Base-by-base conservation (phyloP, 2,797 vertebrate species). In the Dromococcyx pavoninus region DNA sequence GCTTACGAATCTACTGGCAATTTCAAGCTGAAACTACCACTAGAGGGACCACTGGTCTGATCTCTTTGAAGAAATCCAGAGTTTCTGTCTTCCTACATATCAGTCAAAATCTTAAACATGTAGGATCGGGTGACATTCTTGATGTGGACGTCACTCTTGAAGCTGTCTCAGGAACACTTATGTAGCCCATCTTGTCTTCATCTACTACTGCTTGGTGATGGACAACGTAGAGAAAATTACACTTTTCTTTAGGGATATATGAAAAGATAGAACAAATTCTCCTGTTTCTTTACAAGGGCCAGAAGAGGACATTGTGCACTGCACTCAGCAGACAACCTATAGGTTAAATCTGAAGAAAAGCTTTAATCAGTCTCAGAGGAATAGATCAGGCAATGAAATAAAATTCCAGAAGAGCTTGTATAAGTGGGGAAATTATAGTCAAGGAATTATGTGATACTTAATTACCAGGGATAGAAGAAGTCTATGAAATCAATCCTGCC, bases 101-200 rank as follows among this genome's bases (percentile, higher is more conserved):
- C 33, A 50, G 13, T 23, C 2, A 3, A 51, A 86, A 25, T 44
- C 37, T 37, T 60, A 48, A 69, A 64, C 16, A 14, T 0, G 0
- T 19, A 23, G 4, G 16, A 24, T 27, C 1, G 0, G 9, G 14
- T 39, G 12, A 24, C 3, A 35, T 23, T 23, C 19, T 44, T 78
- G 30, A 13, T 54, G 37, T 24, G 32, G 6, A 3, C 71, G 11
- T n/a, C 27, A 30, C 24, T 33, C 17, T 13, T 51, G 43, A 79
- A 62, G 35, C 21, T 17, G 3, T 15, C 13, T 56, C 44, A 17
- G 4, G 3, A 27, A 7, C 13, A 39, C 1, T 27, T 37, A 57
- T 33, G 23, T 23, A 65, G 32, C 17, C 5, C n/a, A 43, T 10
- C 30, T 60, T 1, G 1, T 35, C 21, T 72, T 12, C 23, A 28